Percentiles rank a stretch among this genome's conserved stretches.
phyloP scores from a whole-genome alignment of 2,113 vertebrate genomes.

The Scomber scombrus region DNA sequence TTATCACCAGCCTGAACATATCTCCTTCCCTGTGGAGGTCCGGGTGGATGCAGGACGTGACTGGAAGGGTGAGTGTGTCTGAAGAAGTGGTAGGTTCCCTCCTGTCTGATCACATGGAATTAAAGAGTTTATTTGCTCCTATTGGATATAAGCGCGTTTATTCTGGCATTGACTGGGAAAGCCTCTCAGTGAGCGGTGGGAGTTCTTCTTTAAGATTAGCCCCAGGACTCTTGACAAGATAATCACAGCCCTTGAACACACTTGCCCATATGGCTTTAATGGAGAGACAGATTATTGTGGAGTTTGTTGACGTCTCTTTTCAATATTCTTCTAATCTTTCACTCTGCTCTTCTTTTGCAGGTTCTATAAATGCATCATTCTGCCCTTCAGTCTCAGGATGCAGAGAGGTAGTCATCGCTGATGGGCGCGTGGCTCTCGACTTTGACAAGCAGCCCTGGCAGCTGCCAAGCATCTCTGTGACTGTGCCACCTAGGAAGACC shows the following conservation, averaged over 20 bases:
- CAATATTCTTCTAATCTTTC: background rate
- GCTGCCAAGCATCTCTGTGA: constrained; percentile 85
- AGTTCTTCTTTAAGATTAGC: constrained; percentile 39
- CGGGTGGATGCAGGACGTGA: constrained; percentile 78
- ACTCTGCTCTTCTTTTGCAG: constrained; percentile 72
- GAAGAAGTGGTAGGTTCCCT: background rate
- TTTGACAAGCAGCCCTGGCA: constrained; percentile 82
- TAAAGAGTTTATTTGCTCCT: constrained; percentile 10
- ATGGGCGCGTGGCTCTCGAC: constrained; percentile 86
- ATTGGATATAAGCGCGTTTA: background rate
- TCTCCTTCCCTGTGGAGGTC: constrained; percentile 86
- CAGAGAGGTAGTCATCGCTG: constrained; percentile 85
- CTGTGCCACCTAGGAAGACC: constrained; percentile 85
- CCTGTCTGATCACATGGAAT: constrained; percentile 25
- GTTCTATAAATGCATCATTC: constrained; percentile 89
- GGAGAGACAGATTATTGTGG: background rate
- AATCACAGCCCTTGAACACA: constrained; percentile 45
- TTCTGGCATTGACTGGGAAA: constrained; percentile 5
- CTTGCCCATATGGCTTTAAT: constrained; percentile 25
- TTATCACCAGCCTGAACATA: constrained; percentile 88
- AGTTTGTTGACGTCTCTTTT: background rate
- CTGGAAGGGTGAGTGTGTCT: constrained; percentile 87
- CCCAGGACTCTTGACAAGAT: constrained; percentile 37
- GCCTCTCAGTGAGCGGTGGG: constrained; percentile 2
- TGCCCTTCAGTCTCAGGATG: constrained; percentile 92